These are phyloP conservation scores for Ovis canadensis DNA, from an alignment of 2,113 vertebrate species.

Conservation along the genomic window DNA sequence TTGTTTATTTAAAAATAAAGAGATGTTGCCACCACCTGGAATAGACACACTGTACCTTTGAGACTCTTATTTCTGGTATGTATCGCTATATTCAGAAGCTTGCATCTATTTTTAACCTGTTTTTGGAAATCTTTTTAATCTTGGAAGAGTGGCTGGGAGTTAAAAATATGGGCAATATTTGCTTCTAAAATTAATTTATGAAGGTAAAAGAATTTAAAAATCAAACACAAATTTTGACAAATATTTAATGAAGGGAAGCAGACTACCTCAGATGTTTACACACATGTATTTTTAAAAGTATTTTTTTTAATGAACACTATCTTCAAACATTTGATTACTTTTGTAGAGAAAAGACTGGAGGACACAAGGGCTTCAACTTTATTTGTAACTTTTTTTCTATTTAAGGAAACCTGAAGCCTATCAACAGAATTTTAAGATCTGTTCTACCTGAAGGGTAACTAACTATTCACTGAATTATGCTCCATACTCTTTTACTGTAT, in stretches of 20 bases:
- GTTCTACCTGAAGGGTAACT: not conserved
- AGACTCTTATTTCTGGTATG: not conserved
- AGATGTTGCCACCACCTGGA: not conserved
- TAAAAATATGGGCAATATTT: not conserved
- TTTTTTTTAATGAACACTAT: not conserved
- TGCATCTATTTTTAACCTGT: not conserved
- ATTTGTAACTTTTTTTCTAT: not conserved
- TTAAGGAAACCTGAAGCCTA: not conserved
- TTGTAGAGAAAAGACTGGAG: not conserved
- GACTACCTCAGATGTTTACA: not conserved
- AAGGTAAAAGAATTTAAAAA: constrained; percentile 17
- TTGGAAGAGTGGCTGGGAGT: not conserved
- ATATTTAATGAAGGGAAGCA: constrained; percentile 3
- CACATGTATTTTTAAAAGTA: not conserved
- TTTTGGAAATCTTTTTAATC: not conserved
- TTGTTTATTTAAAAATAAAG: constrained; percentile 7
- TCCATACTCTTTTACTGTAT: not conserved
- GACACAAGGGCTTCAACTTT: not conserved
- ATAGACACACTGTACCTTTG: not conserved
- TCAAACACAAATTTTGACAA: not conserved
- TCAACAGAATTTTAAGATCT: constrained; percentile 6
- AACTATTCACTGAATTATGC: not conserved
- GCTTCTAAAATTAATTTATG: not conserved
- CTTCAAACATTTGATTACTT: not conserved
- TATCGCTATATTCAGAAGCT: not conserved